A percentile compares a stretch with the other conserved stretches of the same genome.
Evolutionary conservation across 2,888 invertebrate species (phyloP).

Genomic region (Amiota minor): DNA sequence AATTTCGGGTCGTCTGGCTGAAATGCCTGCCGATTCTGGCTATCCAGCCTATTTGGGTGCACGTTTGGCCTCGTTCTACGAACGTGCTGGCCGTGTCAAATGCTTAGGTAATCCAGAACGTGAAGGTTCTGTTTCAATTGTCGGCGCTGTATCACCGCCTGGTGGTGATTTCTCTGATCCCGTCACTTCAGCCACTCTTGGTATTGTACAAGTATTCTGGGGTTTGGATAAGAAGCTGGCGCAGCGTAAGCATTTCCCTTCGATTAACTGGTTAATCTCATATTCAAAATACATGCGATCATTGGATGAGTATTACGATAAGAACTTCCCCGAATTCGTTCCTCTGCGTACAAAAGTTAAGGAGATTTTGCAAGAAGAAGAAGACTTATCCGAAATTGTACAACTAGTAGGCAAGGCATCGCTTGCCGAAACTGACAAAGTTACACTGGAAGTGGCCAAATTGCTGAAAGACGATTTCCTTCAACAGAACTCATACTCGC

Average conservation of each 20-base stretch:
- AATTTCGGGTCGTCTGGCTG: conserved; percentile 95
- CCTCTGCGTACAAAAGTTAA: conserved; percentile 93
- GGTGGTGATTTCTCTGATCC: conserved; percentile 99
- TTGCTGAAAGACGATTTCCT: conserved; percentile 98
- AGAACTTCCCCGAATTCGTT: conserved; percentile 96
- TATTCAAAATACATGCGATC: conserved; percentile 99
- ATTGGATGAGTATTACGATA: conserved; percentile 98
- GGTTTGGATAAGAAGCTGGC: conserved; percentile 98
- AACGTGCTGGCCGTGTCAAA: conserved; percentile 97
- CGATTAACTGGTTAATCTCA: conserved; percentile 99
- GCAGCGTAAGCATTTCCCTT: conserved; percentile 99
- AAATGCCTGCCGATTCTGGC: conserved; percentile 99
- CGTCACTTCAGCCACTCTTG: conserved; percentile 97
- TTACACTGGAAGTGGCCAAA: conserved; percentile 98
- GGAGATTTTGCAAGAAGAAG: conserved; percentile 98
- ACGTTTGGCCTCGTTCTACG: conserved; percentile 98
- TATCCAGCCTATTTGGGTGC: conserved; percentile 99
- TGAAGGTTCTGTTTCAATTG: conserved; percentile 99
- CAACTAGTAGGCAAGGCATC: conserved; percentile 99
- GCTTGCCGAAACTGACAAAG: conserved; percentile 97
- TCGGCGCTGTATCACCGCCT: conserved; percentile 99
- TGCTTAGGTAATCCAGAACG: conserved; percentile 97
- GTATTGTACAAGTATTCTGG: conserved; percentile 99
- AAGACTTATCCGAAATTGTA: conserved; percentile 99
- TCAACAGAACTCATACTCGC: conserved; percentile 98